A percentile compares a stretch with the other conserved stretches of the same genome.
These are phyloP conservation scores for Amiota communis DNA, from an alignment of 2,888 invertebrate species.

Conservation along the genomic window DNA sequence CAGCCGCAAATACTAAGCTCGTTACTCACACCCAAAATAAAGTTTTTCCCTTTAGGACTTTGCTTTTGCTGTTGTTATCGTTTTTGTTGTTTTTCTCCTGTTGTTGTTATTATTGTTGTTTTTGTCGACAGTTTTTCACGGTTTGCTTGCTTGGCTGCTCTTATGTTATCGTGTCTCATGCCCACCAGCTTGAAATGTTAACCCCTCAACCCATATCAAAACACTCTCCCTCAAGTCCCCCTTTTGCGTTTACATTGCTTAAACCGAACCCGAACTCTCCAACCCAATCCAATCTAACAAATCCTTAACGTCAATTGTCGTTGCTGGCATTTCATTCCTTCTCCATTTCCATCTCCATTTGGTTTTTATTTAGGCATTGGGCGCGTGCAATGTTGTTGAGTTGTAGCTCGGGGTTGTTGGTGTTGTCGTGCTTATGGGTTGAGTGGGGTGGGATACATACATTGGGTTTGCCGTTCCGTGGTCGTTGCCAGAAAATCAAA, in stretches of 20 bases:
- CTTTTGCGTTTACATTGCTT: background rate
- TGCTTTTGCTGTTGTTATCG: conserved; percentile 38
- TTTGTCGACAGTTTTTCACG: conserved; percentile 67
- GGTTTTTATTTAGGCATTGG: conserved; percentile 52
- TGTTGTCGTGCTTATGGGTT: background rate
- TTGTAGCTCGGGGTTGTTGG: conserved; percentile 31
- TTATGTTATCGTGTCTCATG: conserved; percentile 51
- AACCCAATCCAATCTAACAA: background rate
- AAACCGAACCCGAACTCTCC: background rate
- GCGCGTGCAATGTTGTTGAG: conserved; percentile 53
- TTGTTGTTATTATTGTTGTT: conserved; percentile 58
- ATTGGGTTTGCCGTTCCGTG: conserved; percentile 36
- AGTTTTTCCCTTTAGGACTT: conserved; percentile 42
- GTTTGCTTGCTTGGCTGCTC: conserved; percentile 65
- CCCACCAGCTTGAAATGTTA: conserved; percentile 33
- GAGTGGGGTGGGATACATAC: background rate
- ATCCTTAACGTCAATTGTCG: conserved; percentile 32
- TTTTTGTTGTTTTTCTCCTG: conserved; percentile 15
- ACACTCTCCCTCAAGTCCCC: conserved; percentile 15
- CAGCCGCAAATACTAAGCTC: conserved; percentile 59
- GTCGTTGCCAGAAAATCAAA: conserved; percentile 63
- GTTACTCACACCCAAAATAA: conserved; percentile 59
- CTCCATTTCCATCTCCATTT: conserved; percentile 50
- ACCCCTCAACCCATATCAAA: conserved; percentile 32
- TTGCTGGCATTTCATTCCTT: conserved; percentile 37